Evolutionary conservation across 2,113 vertebrate genomes (phyloP).

Genomic region (Mirounga angustirostris): DNA sequence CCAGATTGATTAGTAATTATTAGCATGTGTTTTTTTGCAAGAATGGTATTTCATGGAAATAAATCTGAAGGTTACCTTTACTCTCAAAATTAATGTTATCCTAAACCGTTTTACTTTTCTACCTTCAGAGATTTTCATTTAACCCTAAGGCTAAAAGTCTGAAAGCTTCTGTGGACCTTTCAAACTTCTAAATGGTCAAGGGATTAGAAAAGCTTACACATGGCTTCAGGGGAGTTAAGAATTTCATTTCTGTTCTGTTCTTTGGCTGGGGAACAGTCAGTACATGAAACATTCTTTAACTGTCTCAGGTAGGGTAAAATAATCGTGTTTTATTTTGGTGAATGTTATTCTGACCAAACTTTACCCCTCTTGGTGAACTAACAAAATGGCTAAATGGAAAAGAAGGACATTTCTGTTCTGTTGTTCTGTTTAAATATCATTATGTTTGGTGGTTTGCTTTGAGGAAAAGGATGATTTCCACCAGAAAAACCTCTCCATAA

Average conservation of each 20-base stretch:
- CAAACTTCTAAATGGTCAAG: neutral
- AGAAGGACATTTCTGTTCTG: neutral
- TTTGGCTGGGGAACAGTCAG: neutral
- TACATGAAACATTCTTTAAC: slow-evolving; percentile 1
- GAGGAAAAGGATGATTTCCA: neutral
- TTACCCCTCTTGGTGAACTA: neutral
- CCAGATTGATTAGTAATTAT: neutral
- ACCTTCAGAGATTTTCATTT: neutral
- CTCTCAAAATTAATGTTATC: neutral
- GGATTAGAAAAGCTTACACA: neutral
- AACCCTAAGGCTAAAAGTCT: neutral
- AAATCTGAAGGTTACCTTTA: neutral
- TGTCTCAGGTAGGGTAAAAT: neutral
- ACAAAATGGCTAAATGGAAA: neutral
- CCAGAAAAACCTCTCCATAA: neutral
- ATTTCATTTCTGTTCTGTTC: neutral
- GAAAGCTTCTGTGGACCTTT: neutral
- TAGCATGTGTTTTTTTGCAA: neutral
- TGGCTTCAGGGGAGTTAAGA: neutral
- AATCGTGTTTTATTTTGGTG: neutral
- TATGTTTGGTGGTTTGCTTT: neutral
- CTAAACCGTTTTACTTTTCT: neutral
- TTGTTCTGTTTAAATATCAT: neutral
- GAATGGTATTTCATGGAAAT: neutral
- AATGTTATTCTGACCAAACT: neutral